Percentiles rank a stretch among this genome's conserved stretches.
Evolutionary conservation across 2,113 vertebrate genomes (phyloP).

Genomic region (Entelurus aequoreus): DNA sequence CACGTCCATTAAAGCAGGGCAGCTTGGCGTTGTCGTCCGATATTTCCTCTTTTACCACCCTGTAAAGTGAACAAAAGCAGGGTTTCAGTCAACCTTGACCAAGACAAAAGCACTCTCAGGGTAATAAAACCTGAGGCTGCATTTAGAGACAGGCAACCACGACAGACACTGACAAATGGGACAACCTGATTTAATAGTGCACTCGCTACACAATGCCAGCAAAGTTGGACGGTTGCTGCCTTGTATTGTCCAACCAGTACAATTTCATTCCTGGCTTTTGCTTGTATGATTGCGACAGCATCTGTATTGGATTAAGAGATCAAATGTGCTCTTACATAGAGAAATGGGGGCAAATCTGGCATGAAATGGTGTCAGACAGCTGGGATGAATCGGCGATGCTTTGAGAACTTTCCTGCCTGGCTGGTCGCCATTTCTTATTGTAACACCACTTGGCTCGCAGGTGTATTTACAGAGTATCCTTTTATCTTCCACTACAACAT

Average conservation of each 20-base stretch:
- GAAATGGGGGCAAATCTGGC: not conserved
- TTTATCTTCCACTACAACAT: not conserved
- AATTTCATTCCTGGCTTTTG: not conserved
- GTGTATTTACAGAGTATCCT: conserved; percentile 23
- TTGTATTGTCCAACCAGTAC: not conserved
- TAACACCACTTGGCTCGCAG: not conserved
- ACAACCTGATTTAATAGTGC: conserved; percentile 10
- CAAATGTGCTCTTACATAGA: not conserved
- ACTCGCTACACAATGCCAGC: not conserved
- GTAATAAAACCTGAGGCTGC: conserved; percentile 42
- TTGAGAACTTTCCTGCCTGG: conserved; percentile 12
- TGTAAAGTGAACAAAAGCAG: conserved; percentile 59
- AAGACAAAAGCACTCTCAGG: conserved; percentile 38
- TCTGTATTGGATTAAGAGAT: not conserved
- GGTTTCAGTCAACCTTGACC: conserved; percentile 45
- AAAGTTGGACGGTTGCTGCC: too few relatives aligned
- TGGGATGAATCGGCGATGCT: not conserved
- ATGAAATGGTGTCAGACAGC: conserved; percentile 1
- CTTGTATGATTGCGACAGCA: not conserved
- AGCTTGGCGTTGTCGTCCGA: conserved; percentile 91
- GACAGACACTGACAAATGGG: conserved; percentile 25
- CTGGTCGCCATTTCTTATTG: conserved; percentile 14
- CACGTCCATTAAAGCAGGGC: conserved; percentile 97
- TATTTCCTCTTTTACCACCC: conserved; percentile 98
- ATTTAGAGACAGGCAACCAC: conserved; percentile 22